Percentiles rank a stretch among this genome's conserved stretches.
phyloP scores from a whole-genome alignment of 1,140 invertebrate genomes.

The Calephelis nemesis region DNA sequence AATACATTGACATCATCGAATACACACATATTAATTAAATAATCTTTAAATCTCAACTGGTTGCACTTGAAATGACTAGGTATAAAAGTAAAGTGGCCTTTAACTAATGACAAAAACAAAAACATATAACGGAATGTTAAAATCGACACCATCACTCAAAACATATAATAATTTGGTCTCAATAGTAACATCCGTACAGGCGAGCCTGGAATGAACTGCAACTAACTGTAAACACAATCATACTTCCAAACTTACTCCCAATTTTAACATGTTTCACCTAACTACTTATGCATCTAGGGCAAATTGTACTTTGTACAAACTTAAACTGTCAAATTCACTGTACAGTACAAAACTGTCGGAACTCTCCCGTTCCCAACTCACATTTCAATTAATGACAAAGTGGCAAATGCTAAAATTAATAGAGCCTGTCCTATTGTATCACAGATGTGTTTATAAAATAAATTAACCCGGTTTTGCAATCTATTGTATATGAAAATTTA shows the following conservation, averaged over 20 bases:
- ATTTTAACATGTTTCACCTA: conserved; percentile 73
- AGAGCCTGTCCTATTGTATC: conserved; percentile 72
- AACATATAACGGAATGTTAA: conserved; percentile 73
- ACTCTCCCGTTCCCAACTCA: conserved; percentile 40
- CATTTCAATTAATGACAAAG: conserved; percentile 43
- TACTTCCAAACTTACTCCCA: conserved; percentile 66
- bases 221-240: conserved; percentile 63
- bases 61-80: conserved; percentile 77
- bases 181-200: conserved; percentile 72
- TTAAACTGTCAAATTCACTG: conserved; percentile 61
- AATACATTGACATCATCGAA: conserved; percentile 54
- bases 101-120: conserved; percentile 55
- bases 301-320: conserved; percentile 78
- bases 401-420: conserved; percentile 58
- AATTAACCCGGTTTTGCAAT: conserved; percentile 61
- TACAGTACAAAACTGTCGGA: conserved; percentile 60
- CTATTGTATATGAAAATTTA: conserved; percentile 60
- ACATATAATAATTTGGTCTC: conserved; percentile 78
- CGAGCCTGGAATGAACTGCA: conserved; percentile 59
- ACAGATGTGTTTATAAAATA: conserved; percentile 70
- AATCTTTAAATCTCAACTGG: conserved; percentile 73
- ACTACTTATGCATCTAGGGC: conserved; percentile 76
- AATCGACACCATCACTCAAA: conserved; percentile 75
- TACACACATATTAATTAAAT: conserved; percentile 49
- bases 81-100: conserved; percentile 73